These are phyloP conservation scores for Chaitophorus viminalis DNA, from an alignment of 2,888 invertebrate species.

Conservation along the genomic window DNA sequence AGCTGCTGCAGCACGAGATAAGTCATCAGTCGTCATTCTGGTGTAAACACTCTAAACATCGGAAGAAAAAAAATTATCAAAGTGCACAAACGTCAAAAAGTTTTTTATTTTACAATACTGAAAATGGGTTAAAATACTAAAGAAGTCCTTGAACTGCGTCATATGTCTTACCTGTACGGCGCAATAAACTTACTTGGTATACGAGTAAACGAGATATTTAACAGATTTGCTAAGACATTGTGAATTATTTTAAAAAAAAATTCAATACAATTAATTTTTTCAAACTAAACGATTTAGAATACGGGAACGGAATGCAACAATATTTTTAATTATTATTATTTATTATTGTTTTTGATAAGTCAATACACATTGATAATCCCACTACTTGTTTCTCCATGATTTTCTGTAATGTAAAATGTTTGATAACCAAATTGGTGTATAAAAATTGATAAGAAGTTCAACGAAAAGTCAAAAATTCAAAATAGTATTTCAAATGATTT, in stretches of 20 bases:
- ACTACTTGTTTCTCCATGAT: slow-evolving; percentile 41
- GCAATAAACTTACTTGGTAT: slow-evolving; percentile 27
- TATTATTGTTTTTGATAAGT: slow-evolving; percentile 52
- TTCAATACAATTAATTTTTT: background rate
- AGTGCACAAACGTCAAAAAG: background rate
- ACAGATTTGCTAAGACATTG: slow-evolving; percentile 38
- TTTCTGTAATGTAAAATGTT: background rate
- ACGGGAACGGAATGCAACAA: background rate
- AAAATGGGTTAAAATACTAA: slow-evolving; percentile 33
- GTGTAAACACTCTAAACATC: background rate
- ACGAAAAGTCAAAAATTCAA: background rate
- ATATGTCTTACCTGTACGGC: slow-evolving; percentile 30
- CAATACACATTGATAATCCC: slow-evolving; percentile 49
- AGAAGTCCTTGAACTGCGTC: slow-evolving; percentile 42
- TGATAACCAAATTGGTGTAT: background rate
- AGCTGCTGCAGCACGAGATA: background rate
- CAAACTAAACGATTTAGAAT: background rate
- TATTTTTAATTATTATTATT: slow-evolving; percentile 57
- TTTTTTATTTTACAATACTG: background rate
- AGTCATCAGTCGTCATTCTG: slow-evolving; percentile 35
- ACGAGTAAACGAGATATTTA: slow-evolving; percentile 5
- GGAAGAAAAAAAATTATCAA: background rate
- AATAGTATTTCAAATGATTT: too few relatives aligned
- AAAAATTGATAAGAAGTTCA: background rate
- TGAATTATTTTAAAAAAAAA: background rate